These are phyloP conservation scores for Halcyon senegalensis DNA, from an alignment of 2,113 vertebrate genomes.

Conservation along the genomic window DNA sequence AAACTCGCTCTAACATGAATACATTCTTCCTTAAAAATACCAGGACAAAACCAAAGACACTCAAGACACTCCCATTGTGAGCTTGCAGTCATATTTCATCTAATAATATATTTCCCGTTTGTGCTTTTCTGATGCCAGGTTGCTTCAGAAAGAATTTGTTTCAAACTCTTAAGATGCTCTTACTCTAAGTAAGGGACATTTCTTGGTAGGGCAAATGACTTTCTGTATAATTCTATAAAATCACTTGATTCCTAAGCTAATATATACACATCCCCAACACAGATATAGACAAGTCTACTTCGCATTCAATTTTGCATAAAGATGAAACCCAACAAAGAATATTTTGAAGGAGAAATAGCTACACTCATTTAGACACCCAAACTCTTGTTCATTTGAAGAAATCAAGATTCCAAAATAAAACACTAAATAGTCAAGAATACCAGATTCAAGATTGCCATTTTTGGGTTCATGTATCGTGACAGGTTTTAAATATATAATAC, in stretches of 20 bases:
- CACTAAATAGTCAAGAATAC: neutral
- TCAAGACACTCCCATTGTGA: neutral
- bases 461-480: neutral
- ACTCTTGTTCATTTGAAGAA: neutral
- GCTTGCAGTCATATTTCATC: neutral
- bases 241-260: neutral
- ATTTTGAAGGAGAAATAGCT: neutral
- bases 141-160: constrained; percentile 36
- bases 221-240: neutral
- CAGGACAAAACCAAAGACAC: neutral
- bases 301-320: neutral
- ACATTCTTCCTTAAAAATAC: neutral
- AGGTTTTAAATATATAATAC: neutral
- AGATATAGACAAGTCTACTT: neutral
- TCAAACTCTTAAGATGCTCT: neutral
- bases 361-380: neutral
- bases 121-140: neutral
- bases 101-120: neutral
- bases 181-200: neutral
- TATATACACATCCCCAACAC: neutral
- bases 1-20: neutral
- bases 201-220: neutral
- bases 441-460: neutral
- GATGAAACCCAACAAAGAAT: neutral
- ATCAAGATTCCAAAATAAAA: neutral